Evolutionary conservation across 2,113 vertebrate genomes (phyloP).

Genomic region (Nannobrachium achirus): DNA sequence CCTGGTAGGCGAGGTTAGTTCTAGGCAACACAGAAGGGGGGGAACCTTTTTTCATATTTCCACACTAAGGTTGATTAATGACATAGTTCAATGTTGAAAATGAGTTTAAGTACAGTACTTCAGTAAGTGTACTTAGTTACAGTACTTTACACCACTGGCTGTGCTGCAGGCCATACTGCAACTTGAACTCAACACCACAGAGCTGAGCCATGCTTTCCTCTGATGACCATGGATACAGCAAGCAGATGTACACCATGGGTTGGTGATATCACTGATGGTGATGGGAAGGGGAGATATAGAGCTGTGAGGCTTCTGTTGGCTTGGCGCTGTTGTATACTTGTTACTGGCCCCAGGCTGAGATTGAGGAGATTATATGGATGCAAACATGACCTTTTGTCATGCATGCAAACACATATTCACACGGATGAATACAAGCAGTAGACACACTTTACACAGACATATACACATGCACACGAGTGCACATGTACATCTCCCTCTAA

Average conservation of each 20-base stretch:
- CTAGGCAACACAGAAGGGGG: no score
- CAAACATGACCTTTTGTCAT: background rate
- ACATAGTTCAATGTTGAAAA: no score
- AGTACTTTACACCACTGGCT: background rate
- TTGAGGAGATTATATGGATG: background rate
- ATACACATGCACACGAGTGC: slow-evolving; percentile 17
- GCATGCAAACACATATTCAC: background rate
- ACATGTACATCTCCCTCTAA: slow-evolving; percentile 8
- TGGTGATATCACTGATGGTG: background rate
- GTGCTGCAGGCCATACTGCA: background rate
- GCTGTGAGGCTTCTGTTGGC: background rate
- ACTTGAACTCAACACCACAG: background rate
- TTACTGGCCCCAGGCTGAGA: background rate
- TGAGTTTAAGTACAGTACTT: no score
- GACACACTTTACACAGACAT: background rate
- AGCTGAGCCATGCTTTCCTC: background rate
- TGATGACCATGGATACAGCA: slow-evolving; percentile 10
- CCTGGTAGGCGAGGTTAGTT: no score
- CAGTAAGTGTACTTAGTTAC: no score
- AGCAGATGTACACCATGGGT: background rate
- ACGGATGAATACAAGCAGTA: background rate
- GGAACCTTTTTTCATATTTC: no score
- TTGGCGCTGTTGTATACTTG: background rate
- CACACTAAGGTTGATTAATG: no score
- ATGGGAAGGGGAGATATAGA: slow-evolving; percentile 1